Conservation (phyloP, 2,113 vertebrate genomes). For the Synchiropus splendidus region DNA sequence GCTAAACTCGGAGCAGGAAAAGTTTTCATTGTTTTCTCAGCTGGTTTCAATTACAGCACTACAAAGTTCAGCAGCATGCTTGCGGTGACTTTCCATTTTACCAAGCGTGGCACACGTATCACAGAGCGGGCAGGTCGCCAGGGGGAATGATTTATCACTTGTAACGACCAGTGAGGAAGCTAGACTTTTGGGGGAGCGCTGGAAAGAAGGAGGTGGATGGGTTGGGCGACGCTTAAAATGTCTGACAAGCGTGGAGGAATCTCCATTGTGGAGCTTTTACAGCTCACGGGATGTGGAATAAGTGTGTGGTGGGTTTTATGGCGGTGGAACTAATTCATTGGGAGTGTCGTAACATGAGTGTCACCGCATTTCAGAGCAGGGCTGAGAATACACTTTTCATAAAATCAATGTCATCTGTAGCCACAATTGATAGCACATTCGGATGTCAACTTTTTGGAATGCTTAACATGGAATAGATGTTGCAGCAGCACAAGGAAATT, state of each 20-base stretch:
- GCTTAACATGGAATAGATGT: no score
- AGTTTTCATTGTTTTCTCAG: slow-evolving; percentile 45
- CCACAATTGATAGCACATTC: no score
- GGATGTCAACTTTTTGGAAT: no score
- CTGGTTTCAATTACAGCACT: slow-evolving; percentile 47
- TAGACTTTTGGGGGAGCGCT: neutral
- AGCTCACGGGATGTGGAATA: slow-evolving; percentile 8
- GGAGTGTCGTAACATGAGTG: slow-evolving; percentile 1
- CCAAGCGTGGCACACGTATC: slow-evolving; percentile 10
- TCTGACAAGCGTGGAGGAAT: slow-evolving; percentile 9
- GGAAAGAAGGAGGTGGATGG: slow-evolving; percentile 1
- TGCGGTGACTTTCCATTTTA: slow-evolving; percentile 42
- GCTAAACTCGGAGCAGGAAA: slow-evolving; percentile 7
- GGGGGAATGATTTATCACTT: slow-evolving; percentile 8
- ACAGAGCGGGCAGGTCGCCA: slow-evolving; percentile 11
- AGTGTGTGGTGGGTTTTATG: slow-evolving; percentile 22
- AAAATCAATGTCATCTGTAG: neutral
- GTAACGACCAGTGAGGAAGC: neutral
- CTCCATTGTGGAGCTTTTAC: no score
- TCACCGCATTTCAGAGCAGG: neutral
- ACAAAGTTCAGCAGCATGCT: slow-evolving; percentile 34
- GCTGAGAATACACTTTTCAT: neutral
- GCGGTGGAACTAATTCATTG: slow-evolving; percentile 13
- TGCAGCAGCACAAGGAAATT: no score
- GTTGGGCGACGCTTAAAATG: slow-evolving; percentile 3